Evolutionary conservation across 2,113 vertebrate genomes (phyloP).

Genomic region (Dinomys branickii): DNA sequence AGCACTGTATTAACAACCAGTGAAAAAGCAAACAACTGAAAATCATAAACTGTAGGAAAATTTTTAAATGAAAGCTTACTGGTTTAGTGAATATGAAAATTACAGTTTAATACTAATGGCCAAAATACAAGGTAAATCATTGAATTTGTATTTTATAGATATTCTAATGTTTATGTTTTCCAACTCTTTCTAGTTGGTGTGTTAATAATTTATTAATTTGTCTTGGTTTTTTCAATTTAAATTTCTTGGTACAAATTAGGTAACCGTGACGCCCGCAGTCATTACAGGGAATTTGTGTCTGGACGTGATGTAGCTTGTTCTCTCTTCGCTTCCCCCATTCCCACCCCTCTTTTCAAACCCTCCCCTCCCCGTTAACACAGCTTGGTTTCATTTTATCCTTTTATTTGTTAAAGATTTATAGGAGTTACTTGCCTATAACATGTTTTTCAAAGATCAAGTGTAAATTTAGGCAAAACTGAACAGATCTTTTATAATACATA

Average conservation of each 20-base stretch:
- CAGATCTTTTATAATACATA: background rate
- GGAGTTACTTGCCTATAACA: background rate
- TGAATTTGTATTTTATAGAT: conserved; percentile 21
- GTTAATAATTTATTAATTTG: conserved; percentile 12
- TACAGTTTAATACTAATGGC: background rate
- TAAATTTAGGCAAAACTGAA: background rate
- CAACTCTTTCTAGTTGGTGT: background rate
- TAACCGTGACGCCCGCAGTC: too few species aligned
- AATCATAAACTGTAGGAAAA: conserved; percentile 12
- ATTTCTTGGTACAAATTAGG: too few species aligned
- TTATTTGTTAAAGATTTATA: conserved; percentile 42
- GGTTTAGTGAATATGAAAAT: conserved; percentile 2
- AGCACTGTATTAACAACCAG: background rate
- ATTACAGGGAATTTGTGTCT: too few species aligned
- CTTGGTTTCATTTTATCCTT: too few species aligned
- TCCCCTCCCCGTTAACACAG: too few species aligned
- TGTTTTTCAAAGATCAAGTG: background rate
- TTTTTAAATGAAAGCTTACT: background rate
- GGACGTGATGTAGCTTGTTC: too few species aligned
- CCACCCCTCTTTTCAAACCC: too few species aligned
- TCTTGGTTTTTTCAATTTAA: background rate
- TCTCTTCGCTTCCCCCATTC: too few species aligned
- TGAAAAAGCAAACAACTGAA: conserved; percentile 26
- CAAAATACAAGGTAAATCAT: background rate
- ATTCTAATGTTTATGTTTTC: conserved; percentile 26